phyloP scores from a whole-genome alignment of 1,140 invertebrate species.

The Schlechtendalia chinensis region DNA sequence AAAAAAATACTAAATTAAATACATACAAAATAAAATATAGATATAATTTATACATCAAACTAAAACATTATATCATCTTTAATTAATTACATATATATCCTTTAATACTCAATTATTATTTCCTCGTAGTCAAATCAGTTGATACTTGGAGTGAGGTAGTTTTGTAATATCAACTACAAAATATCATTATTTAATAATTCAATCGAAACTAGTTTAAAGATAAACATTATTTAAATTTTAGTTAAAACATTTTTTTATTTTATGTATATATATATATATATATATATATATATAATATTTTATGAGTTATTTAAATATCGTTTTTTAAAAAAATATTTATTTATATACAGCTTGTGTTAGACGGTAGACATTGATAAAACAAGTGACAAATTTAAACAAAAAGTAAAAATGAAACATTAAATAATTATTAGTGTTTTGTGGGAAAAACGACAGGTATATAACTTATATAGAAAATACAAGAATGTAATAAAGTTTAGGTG shows the following conservation, averaged over 20 bases:
- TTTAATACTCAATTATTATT: slow-evolving; percentile 45
- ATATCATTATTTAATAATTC: slow-evolving; percentile 42
- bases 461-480: slow-evolving; percentile 3
- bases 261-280: slow-evolving; percentile 4
- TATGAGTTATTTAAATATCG: slow-evolving; percentile 1
- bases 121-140: slow-evolving; percentile 43
- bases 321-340: background rate
- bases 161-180: background rate
- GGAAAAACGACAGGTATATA: background rate
- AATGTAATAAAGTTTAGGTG: slow-evolving; percentile 10
- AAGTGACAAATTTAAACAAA: background rate
- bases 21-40: slow-evolving; percentile 22
- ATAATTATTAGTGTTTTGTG: slow-evolving; percentile 17
- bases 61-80: slow-evolving; percentile 13
- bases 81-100: slow-evolving; percentile 14
- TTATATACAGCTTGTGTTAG: slow-evolving; percentile 33
- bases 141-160: slow-evolving; percentile 48
- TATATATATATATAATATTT: background rate
- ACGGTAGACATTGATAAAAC: background rate
- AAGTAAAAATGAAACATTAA: background rate
- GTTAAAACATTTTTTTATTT: slow-evolving; percentile 35
- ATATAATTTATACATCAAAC: slow-evolving; percentile 2
- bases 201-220: slow-evolving; percentile 26
- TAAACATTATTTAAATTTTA: slow-evolving; percentile 6
- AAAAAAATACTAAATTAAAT: slow-evolving; percentile 4